Percentiles rank a stretch among this genome's conserved stretches.
Evolutionary conservation across 53 echinoderm and acorn worm genomes (phyloP).

Genomic region (Crossaster papposus): DNA sequence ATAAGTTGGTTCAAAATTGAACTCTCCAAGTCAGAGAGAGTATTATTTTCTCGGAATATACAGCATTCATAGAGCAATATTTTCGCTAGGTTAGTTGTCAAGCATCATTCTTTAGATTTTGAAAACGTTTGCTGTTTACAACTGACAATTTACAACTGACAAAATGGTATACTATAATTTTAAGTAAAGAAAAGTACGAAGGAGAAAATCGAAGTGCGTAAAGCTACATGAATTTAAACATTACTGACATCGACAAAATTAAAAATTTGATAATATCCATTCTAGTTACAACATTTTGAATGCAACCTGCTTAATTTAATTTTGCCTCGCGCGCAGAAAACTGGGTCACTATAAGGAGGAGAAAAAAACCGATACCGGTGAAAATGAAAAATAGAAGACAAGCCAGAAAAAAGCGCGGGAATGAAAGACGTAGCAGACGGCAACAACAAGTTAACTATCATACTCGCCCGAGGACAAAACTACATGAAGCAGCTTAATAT

Average conservation of each 20-base stretch:
- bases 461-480: not conserved
- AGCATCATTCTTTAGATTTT: too few species aligned
- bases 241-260: not conserved
- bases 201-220: too few species aligned
- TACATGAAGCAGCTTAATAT: not conserved
- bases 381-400: not conserved
- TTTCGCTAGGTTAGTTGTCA: too few species aligned
- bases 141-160: too few species aligned
- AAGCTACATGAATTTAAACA: not conserved
- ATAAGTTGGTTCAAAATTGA: too few species aligned
- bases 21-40: too few species aligned
- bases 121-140: too few species aligned
- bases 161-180: too few species aligned
- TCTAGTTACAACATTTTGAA: not conserved
- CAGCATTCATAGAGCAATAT: too few species aligned
- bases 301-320: not conserved
- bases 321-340: not conserved
- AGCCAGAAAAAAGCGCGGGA: too few species aligned
- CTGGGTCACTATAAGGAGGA: not conserved
- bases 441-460: constrained; percentile 4
- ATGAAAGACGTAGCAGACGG: not conserved
- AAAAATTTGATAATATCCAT: not conserved
- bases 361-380: not conserved
- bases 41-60: too few species aligned
- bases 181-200: too few species aligned